phyloP scores from a whole-genome alignment of 2,113 vertebrate species.

The Cheirogaleus medius region DNA sequence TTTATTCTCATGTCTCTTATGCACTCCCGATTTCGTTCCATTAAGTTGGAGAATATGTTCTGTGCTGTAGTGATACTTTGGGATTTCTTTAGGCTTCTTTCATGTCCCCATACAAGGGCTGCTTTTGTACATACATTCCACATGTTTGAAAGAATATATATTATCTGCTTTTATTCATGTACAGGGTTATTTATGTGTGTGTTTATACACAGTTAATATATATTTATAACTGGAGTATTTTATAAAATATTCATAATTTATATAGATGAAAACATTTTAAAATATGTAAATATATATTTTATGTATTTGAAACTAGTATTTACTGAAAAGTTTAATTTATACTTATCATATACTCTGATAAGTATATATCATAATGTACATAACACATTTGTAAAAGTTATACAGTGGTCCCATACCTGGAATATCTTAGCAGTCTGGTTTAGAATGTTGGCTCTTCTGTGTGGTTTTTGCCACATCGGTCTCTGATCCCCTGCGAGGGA shows the following conservation, averaged over 20 bases:
- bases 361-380: not conserved
- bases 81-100: not conserved
- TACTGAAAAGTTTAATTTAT: not conserved
- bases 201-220: not conserved
- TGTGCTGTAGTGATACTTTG: not conserved
- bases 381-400: not conserved
- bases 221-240: not conserved
- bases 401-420: not conserved
- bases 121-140: not conserved
- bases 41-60: not conserved
- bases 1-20: not conserved
- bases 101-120: not conserved
- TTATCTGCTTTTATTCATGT: not conserved
- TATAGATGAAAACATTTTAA: not conserved
- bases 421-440: not conserved
- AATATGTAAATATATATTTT: not conserved
- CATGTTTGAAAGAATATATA: not conserved
- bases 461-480: not conserved
- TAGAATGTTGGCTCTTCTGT: not conserved
- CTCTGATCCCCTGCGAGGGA: not conserved
- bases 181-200: not conserved
- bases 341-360: not conserved
- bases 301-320: not conserved
- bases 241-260: conserved; percentile 5
- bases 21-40: not conserved